Evolutionary conservation across 2,113 vertebrate species (phyloP), one percentile per base, ranked within the genome.

Genomic region (Lophius piscatorius): DNA sequence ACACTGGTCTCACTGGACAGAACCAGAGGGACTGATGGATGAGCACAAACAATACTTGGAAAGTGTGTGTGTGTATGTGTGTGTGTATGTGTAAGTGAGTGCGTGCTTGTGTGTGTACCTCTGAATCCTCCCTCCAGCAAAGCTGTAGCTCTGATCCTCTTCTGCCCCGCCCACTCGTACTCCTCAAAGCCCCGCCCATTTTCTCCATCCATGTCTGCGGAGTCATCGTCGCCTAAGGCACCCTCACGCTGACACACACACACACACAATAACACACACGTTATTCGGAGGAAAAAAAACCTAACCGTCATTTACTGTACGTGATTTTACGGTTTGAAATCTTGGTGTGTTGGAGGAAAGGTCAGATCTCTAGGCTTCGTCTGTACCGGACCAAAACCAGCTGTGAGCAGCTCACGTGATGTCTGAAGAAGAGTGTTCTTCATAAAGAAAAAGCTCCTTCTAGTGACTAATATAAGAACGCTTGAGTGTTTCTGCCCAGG

Each of bases 141-240:
- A 33, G 97, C 94, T 0, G 96, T 98, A 18, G 97, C 97, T 79
- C 97, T 92, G 92, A 99, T 96, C 91, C 97, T 93, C 88, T 98
- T 98, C 93, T 98, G 97, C 3, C 97, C 96, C 0, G 97, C 98
- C 97, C 97, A 99, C 66, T 99, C 97, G 31, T 98, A 99, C 63
- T 99, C 97, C 62, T 99, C 97, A 59, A 98, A 99, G 86, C 96
- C 95, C 70, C 93, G 95, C 68, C 94, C 94, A 0, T 94, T 97
- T 80, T 98, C 97, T 1, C 94, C 94, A 54, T 99, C 97, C 61
- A 96, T 93, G 83, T 99, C 97, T 70, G 92, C 95, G 1, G 95
- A 93, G 78, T 99, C 97, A 4, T 99, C 97, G 36, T 99, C 97
- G 5, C 92, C 92, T 60, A 95, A 93, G 0, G 93, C 92, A 10